Percentiles rank a stretch among this genome's conserved stretches.
These are phyloP conservation scores for Perca schrenkii DNA, from an alignment of 2,113 vertebrate species.

Conservation along the genomic window DNA sequence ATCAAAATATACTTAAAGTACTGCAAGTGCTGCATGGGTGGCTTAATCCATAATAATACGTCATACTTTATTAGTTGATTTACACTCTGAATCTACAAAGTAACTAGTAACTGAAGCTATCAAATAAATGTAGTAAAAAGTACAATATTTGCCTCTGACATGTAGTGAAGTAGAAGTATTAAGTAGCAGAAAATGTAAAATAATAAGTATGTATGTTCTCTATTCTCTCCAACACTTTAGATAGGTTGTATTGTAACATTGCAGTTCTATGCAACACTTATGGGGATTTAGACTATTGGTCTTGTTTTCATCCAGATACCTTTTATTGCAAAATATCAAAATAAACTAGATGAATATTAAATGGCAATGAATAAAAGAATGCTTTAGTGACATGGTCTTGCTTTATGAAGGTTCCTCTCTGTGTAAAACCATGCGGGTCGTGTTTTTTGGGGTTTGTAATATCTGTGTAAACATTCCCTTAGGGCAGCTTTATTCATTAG, in stretches of 20 bases:
- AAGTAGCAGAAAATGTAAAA: no score
- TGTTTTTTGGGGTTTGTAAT: not conserved
- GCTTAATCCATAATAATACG: no score
- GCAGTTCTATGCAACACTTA: not conserved
- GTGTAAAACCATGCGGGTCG: not conserved
- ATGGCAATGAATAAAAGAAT: not conserved
- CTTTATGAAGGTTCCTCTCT: not conserved
- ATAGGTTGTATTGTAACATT: not conserved
- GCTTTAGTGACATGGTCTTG: not conserved
- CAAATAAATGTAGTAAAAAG: no score
- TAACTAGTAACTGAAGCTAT: no score
- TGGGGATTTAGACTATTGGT: not conserved
- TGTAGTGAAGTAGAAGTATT: no score
- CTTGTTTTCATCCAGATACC: not conserved
- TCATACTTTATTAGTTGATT: no score
- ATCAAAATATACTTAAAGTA: no score
- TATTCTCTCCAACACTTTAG: not conserved
- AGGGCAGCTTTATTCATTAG: constrained; percentile 33
- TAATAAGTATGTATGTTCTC: not conserved
- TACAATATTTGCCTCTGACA: no score
- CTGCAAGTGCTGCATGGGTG: no score
- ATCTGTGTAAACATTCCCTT: constrained; percentile 16
- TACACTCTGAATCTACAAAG: no score
- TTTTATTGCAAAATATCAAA: not conserved
- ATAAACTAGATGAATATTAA: not conserved